A percentile compares a stretch with the other conserved stretches of the same genome.
Conservation (phyloP, 1,140 invertebrate genomes). For the Psix sp. region DNA sequence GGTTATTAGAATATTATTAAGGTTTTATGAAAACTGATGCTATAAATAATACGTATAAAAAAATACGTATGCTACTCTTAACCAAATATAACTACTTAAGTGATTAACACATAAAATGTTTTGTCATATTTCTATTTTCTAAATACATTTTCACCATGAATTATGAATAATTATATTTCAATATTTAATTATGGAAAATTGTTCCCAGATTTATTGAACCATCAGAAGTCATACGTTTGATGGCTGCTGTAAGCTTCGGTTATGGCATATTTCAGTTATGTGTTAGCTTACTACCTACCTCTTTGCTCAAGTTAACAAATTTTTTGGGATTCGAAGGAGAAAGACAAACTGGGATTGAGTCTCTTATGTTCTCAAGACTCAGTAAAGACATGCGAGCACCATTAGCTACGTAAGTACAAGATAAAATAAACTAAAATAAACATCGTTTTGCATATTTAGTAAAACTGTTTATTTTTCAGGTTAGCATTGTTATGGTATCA, state of each 20-base stretch:
- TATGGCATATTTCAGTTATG: slow-evolving; percentile 85
- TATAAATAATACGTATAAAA: no score
- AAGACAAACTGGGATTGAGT: slow-evolving; percentile 79
- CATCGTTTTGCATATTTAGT: background rate
- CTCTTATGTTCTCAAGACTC: slow-evolving; percentile 81
- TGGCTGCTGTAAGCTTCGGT: slow-evolving; percentile 84
- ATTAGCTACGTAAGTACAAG: slow-evolving; percentile 80
- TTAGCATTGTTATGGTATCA: slow-evolving; percentile 86
- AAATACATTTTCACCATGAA: no score
- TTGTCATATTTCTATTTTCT: no score
- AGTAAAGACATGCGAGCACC: slow-evolving; percentile 85
- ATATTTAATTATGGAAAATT: background rate
- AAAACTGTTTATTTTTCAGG: slow-evolving; percentile 66
- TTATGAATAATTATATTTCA: no score
- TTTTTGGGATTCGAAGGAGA: slow-evolving; percentile 86
- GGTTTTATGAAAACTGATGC: no score
- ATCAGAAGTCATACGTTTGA: slow-evolving; percentile 79
- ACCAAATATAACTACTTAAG: no score
- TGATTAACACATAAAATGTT: background rate
- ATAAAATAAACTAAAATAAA: slow-evolving; percentile 1
- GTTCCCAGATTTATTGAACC: slow-evolving; percentile 71
- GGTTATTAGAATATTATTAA: no score
- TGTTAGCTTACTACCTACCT: slow-evolving; percentile 83
- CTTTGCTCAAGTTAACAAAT: slow-evolving; percentile 82
- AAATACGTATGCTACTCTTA: no score